Evolutionary conservation across 2,888 invertebrate species (phyloP), one percentile per base, ranked within the genome.

Genomic region (Scelioninae gen. 2): DNA sequence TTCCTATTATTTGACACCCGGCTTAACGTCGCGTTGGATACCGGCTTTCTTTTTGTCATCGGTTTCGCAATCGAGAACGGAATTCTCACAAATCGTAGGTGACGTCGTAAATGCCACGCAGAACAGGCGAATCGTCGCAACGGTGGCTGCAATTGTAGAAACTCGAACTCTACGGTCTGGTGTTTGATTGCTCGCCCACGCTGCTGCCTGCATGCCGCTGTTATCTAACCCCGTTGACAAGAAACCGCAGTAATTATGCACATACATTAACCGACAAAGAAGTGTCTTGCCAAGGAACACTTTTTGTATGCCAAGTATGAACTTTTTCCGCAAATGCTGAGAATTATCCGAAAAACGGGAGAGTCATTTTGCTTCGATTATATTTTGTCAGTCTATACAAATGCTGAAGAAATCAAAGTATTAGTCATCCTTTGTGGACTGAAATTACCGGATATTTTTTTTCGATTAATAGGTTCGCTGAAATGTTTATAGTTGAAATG

Each of bases 141-240:
- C 73, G 75, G 75, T 58, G 77, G 55, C 72, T 75, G 80, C 80
- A 79, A 81, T 81, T 81, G 81, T 79, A 79, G 81, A 81, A 81
- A 81, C 80, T 78, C 78, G 77, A 80, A 79, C 78, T 77, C 74
- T 65, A 15, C 52, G 11, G 74, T 68, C 68, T 65, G 72, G 78
- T 77, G 77, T 78, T 77, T 75, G 78, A 79, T 81, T 78, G 79
- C 77, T 79, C 83, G 81, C 83, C 83, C 82, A 83, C 82, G 79
- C 79, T 68, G n/a, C n/a, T n/a, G n/a, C n/a, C n/a, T n/a, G 68
- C 78, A 75, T 76, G 79, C 79, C 70, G 77, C 75, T 76, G 78
- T 81, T 83, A 82, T 81, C 81, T 78, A 50, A 64, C 52, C 45
- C 60, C 75, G 61, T 69, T 60, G 71, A 67, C 68, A 71, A 71